Percentiles rank a stretch among this genome's conserved stretches.
These are phyloP conservation scores for Zaprionus lachaisei DNA, from an alignment of 1,140 invertebrate species.

Conservation along the genomic window DNA sequence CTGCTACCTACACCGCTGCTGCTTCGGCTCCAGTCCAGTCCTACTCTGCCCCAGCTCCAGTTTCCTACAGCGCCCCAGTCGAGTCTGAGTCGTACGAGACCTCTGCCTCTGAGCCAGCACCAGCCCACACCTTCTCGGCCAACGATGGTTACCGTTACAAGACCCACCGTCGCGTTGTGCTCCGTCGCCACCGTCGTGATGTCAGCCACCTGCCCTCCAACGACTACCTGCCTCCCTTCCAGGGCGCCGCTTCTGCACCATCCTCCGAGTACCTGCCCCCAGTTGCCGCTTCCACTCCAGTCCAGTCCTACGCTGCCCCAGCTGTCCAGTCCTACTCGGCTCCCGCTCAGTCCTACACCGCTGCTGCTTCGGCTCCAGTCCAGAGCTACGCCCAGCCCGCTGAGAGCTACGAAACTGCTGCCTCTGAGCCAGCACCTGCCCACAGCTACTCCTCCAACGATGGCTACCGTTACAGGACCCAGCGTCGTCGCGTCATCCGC, in stretches of 20 bases:
- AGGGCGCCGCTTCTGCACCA: constrained; percentile 64
- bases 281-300: constrained; percentile 54
- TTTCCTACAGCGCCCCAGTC: constrained; percentile 46
- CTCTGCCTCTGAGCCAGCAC: constrained; percentile 65
- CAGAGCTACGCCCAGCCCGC: constrained; percentile 38
- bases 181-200: constrained; percentile 73
- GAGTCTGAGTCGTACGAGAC: constrained; percentile 54
- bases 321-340: constrained; percentile 32
- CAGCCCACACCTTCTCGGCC: constrained; percentile 69
- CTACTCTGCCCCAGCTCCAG: constrained; percentile 47
- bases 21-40: constrained; percentile 43
- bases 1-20: constrained; percentile 1
- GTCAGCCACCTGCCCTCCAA: constrained; percentile 71
- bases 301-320: constrained; percentile 34
- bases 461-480: constrained; percentile 75
- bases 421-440: constrained; percentile 62
- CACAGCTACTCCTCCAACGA: constrained; percentile 61
- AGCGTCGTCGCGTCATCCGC: constrained; percentile 68
- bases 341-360: constrained; percentile 27
- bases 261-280: constrained; percentile 70
- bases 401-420: constrained; percentile 61
- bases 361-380: constrained; percentile 49
- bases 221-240: constrained; percentile 72
- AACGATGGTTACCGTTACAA: constrained; percentile 78
- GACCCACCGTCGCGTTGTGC: constrained; percentile 64